Evolutionary conservation across 2,888 invertebrate species (phyloP), one percentile per base, ranked within the genome.

Genomic region (Scaptodrosophila latifasciaeformis): DNA sequence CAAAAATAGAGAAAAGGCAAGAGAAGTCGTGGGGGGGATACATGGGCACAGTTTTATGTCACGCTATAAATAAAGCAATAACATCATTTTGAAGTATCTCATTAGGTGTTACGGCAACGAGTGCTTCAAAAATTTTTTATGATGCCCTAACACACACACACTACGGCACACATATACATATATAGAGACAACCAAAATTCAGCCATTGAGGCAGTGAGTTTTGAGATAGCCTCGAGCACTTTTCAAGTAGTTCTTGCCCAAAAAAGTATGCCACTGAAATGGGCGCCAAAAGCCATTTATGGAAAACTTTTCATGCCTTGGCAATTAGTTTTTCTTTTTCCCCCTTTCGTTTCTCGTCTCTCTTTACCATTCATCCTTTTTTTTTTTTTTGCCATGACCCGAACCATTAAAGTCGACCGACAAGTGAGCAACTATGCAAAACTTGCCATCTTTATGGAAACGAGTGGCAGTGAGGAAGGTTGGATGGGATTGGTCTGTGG

Each of bases 71-170:
- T 75, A 72, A 78, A 76, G 72, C 76, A 78, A 79, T 79, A 79
- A 76, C 79, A 78, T 79, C 70, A 78, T 70, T 78, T 78, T 79
- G 76, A 76, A 79, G 72, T 76, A 71, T 70, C 78, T 78, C 78
- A 75, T 78, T 78, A 74, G 56, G 71, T 78, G 71, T 61, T 78
- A 78, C 75, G 78, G 56, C 62, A 51, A 56, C 58, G 72, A 66
- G 69, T 60, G 59, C 56, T 67, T 54, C 72, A 70, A n/a, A n/a
- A n/a, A 68, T 74, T 77, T 74, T 74, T 77, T 74, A 75, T 50
- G 78, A 68, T 57, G 50, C 45, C 39, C 59, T 52, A 40, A 12
- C 49, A 50, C 44, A 45, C 59, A 58, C 47, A 10, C 49, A 50
- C 49, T 31, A n/a, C n/a, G n/a, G n/a, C n/a, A n/a, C 54, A 49